These are phyloP conservation scores for Echeneis naucrates DNA, from an alignment of 2,797 vertebrate species.

Conservation along the genomic window DNA sequence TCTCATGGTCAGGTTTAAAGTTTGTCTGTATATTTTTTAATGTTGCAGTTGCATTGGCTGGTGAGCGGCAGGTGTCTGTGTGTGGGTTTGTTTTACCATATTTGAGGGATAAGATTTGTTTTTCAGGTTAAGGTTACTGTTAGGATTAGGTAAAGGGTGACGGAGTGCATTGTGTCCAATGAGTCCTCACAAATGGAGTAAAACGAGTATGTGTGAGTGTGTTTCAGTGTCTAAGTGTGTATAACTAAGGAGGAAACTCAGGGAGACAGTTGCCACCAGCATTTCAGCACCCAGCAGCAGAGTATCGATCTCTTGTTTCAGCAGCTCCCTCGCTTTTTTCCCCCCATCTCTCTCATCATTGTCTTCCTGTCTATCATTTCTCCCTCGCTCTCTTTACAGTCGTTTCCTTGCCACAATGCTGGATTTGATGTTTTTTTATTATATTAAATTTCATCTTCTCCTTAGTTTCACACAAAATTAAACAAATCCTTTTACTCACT, in stretches of 20 bases:
- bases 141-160: too few relatives aligned
- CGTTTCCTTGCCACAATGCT: not conserved
- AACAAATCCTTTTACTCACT: not conserved
- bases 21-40: not conserved
- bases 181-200: too few relatives aligned
- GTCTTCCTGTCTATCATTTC: constrained; percentile 31
- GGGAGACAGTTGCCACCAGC: constrained; percentile 77
- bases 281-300: constrained; percentile 70
- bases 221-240: constrained; percentile 32
- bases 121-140: too few relatives aligned
- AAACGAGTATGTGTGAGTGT: constrained; percentile 16
- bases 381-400: constrained; percentile 5
- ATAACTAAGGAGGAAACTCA: constrained; percentile 66
- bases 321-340: constrained; percentile 57
- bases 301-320: constrained; percentile 77
- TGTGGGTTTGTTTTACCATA: not conserved
- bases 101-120: not conserved
- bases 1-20: constrained; percentile 24
- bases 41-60: too few relatives aligned
- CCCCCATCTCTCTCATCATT: constrained; percentile 45
- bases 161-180: too few relatives aligned
- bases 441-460: constrained; percentile 1
- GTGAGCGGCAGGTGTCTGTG: too few relatives aligned
- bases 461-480: not conserved
- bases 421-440: constrained; percentile 21